Evolutionary conservation across 1,140 invertebrate genomes (phyloP).

Genomic region (Leguminivora glycinivorella): DNA sequence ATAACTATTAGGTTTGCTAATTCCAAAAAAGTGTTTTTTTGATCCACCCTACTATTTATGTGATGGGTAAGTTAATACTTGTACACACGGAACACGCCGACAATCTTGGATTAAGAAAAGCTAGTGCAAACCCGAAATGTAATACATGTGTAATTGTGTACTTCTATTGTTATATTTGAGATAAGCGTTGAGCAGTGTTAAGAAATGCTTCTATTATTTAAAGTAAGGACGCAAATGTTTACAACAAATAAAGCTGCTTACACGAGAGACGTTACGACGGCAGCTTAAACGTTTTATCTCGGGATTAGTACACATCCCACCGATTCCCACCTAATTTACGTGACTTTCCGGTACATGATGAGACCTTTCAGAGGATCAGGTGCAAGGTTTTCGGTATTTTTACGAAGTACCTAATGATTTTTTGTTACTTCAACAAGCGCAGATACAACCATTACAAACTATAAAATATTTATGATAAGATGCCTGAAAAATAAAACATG

Average conservation of each 20-base stretch:
- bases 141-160: background rate
- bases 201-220: conserved; percentile 47
- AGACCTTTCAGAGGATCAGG: conserved; percentile 61
- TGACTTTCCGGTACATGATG: conserved; percentile 66
- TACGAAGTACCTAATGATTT: background rate
- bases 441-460: no score
- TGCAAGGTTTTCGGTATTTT: conserved; percentile 48
- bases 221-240: conserved; percentile 55
- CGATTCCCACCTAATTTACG: conserved; percentile 73
- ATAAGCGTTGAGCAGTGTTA: conserved; percentile 31
- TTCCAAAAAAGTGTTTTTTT: no score
- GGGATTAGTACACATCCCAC: conserved; percentile 69
- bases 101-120: background rate
- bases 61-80: background rate
- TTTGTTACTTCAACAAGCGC: background rate
- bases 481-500: no score
- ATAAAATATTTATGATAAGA: no score
- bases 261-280: conserved; percentile 61
- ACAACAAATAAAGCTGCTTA: conserved; percentile 68
- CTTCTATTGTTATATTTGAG: conserved; percentile 14
- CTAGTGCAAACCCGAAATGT: background rate
- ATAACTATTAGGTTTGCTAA: no score
- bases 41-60: no score
- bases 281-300: conserved; percentile 70
- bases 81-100: background rate